phyloP scores from a whole-genome alignment of 2,113 vertebrate species.

The western clawed frog (Xenopus tropicalis) region DNA sequence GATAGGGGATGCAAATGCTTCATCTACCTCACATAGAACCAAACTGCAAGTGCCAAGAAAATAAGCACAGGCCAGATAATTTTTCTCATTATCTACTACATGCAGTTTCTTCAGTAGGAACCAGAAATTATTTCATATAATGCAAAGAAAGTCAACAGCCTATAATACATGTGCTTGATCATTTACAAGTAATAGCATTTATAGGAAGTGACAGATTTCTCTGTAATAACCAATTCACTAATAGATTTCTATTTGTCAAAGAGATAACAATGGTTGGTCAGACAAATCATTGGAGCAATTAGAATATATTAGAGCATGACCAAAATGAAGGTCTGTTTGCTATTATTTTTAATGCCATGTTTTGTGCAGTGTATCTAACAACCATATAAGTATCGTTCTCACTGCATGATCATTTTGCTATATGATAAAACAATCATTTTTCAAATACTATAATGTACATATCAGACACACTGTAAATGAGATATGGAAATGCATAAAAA shows the following conservation, averaged over 20 bases:
- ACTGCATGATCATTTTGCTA: too few relatives aligned
- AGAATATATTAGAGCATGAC: slow-evolving; percentile 28
- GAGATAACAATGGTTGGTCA: slow-evolving; percentile 41
- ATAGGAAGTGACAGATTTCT: slow-evolving; percentile 37
- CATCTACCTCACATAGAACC: slow-evolving; percentile 59
- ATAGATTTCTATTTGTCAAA: slow-evolving; percentile 40
- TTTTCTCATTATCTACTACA: slow-evolving; percentile 47
- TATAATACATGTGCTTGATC: slow-evolving; percentile 34
- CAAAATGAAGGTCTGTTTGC: slow-evolving; percentile 46
- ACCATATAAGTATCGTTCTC: too few relatives aligned
- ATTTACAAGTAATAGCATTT: slow-evolving; percentile 44
- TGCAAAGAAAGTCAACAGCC: slow-evolving; percentile 49
- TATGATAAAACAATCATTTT: too few relatives aligned
- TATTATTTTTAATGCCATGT: slow-evolving; percentile 14
- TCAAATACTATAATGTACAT: too few relatives aligned
- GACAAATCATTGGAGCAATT: slow-evolving; percentile 37
- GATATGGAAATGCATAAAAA: too few relatives aligned
- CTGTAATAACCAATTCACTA: slow-evolving; percentile 28
- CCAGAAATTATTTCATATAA: slow-evolving; percentile 45
- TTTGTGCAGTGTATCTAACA: neutral
- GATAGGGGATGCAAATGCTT: slow-evolving; percentile 86
- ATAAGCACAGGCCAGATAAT: slow-evolving; percentile 58
- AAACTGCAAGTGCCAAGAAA: slow-evolving; percentile 68
- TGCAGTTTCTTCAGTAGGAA: slow-evolving; percentile 37
- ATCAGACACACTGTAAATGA: too few relatives aligned